A percentile compares a stretch with the other conserved stretches of the same genome.
Conservation (phyloP, 2,888 invertebrate species). For the Junonia oenone region DNA sequence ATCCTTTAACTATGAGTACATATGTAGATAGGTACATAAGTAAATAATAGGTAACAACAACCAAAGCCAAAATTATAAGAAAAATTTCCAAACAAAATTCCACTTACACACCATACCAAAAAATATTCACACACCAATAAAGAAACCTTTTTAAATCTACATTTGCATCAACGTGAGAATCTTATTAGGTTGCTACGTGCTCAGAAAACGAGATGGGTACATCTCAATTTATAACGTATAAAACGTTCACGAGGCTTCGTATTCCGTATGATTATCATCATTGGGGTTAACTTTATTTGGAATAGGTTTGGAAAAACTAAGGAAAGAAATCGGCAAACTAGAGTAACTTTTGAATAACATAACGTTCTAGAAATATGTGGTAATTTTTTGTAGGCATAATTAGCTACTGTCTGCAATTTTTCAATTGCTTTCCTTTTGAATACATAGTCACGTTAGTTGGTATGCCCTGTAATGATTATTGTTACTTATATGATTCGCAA, state of each 20-base stretch:
- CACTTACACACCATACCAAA: background rate
- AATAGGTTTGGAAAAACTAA: background rate
- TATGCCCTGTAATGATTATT: too few species aligned
- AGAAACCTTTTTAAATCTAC: conserved; percentile 12
- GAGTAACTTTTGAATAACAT: too few species aligned
- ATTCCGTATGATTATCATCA: background rate
- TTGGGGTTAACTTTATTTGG: conserved; percentile 5
- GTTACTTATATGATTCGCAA: too few species aligned
- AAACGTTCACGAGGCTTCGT: conserved; percentile 10
- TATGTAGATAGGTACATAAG: too few species aligned
- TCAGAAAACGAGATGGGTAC: conserved; percentile 5
- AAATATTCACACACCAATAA: background rate
- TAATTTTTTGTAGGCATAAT: too few species aligned
- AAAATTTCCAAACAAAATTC: background rate
- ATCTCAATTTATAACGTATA: conserved; percentile 11
- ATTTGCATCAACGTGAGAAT: conserved; percentile 18
- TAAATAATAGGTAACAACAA: too few species aligned
- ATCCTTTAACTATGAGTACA: too few species aligned
- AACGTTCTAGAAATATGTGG: too few species aligned
- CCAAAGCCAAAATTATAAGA: too few species aligned
- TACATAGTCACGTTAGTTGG: too few species aligned
- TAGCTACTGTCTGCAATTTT: too few species aligned
- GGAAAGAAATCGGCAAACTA: background rate
- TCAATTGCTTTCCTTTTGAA: too few species aligned
- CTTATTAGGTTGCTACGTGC: conserved; percentile 23